Percentiles rank a stretch among this genome's conserved stretches.
Conservation (phyloP, 2,113 vertebrate species). For the Hipposideros armiger region DNA sequence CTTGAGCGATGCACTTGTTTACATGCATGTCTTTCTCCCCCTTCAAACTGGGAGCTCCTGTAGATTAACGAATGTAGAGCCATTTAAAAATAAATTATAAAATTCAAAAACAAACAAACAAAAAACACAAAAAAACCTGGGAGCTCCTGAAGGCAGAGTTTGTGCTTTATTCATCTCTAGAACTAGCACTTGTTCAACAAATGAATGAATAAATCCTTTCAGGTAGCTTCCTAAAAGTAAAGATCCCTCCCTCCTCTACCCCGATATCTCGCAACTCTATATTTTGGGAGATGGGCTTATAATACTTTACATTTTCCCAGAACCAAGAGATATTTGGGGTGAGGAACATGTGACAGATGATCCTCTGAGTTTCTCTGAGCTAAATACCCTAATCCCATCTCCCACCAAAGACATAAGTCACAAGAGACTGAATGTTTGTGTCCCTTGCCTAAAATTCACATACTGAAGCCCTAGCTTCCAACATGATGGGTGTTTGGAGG, state of each 20-base stretch:
- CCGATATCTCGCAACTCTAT: background rate
- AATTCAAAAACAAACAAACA: no score
- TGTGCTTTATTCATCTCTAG: background rate
- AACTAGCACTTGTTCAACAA: background rate
- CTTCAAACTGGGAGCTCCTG: background rate
- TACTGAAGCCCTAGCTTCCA: background rate
- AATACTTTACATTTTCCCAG: background rate
- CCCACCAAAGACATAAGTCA: rapidly evolving
- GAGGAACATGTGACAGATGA: background rate
- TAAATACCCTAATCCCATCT: background rate
- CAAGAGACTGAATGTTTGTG: background rate
- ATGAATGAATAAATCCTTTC: background rate
- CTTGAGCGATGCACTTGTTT: background rate
- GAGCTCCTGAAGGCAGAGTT: background rate
- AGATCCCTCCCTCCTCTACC: background rate
- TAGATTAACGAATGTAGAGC: no score
- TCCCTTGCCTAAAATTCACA: background rate
- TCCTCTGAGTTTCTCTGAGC: background rate
- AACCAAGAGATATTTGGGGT: background rate
- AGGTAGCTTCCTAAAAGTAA: background rate
- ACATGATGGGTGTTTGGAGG: background rate
- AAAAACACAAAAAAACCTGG: no score
- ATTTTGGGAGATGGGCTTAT: background rate
- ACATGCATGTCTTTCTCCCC: background rate
- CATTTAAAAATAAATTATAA: no score